A percentile compares a stretch with the other conserved stretches of the same genome.
Evolutionary conservation across 2,113 vertebrate species (phyloP).

Genomic region (Rana temporaria): DNA sequence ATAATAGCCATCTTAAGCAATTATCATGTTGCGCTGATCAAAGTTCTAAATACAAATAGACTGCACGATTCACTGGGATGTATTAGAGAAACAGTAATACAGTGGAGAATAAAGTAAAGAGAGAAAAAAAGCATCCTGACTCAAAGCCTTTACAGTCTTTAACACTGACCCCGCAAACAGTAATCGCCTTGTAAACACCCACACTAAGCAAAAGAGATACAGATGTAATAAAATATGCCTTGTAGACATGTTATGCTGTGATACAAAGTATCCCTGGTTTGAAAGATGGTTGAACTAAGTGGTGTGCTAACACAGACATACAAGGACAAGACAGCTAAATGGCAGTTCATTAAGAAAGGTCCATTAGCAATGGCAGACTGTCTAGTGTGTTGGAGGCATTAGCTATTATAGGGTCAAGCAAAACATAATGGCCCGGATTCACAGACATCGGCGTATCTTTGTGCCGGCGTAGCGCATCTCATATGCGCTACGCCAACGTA

Average conservation of each 20-base stretch:
- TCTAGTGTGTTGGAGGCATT: constrained; percentile 19
- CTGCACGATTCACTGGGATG: background rate
- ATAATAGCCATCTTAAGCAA: constrained; percentile 15
- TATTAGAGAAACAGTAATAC: constrained; percentile 9
- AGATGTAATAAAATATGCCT: constrained; percentile 23
- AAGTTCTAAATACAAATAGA: constrained; percentile 23
- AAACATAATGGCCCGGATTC: too few relatives aligned
- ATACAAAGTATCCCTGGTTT: constrained; percentile 28
- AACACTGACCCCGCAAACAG: background rate
- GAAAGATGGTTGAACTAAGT: constrained; percentile 34
- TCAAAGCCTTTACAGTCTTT: constrained; percentile 16
- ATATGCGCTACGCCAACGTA: too few relatives aligned
- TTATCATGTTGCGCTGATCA: constrained; percentile 40
- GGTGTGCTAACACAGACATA: constrained; percentile 5
- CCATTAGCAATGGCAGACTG: constrained; percentile 37
- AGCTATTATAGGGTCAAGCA: constrained; percentile 14
- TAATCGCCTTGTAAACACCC: constrained; percentile 25
- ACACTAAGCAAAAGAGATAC: background rate
- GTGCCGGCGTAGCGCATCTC: too few relatives aligned
- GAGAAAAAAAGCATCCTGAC: background rate
- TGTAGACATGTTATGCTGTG: background rate
- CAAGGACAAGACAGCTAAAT: constrained; percentile 39
- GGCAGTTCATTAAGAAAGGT: constrained; percentile 32
- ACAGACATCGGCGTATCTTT: too few relatives aligned
- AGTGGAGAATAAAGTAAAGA: constrained; percentile 38